These are phyloP conservation scores for Calypte anna DNA, from an alignment of 2,113 vertebrate species.

Conservation along the genomic window DNA sequence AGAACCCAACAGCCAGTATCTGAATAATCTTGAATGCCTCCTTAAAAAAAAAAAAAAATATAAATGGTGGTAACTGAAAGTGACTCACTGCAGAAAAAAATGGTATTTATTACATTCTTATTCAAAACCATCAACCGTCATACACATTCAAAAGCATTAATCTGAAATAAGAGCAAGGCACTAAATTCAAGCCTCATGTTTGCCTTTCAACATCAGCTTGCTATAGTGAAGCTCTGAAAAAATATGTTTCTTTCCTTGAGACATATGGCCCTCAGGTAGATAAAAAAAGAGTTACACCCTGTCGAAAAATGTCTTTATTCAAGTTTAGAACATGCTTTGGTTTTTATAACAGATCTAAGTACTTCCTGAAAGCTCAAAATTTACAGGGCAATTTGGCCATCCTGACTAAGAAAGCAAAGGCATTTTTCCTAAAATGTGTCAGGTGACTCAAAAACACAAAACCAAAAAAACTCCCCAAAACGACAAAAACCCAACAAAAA, in stretches of 20 bases:
- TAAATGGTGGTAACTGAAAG: background rate
- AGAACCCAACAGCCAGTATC: background rate
- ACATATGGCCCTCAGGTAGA: background rate
- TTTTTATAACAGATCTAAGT: background rate
- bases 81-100: constrained; percentile 11
- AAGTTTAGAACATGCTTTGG: background rate
- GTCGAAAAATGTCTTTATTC: background rate
- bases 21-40: background rate
- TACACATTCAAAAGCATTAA: background rate
- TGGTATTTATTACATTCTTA: constrained; percentile 5
- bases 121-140: background rate
- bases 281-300: background rate
- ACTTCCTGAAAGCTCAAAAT: background rate
- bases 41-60: background rate
- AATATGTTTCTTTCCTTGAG: background rate
- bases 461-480: no score
- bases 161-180: background rate
- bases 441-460: background rate
- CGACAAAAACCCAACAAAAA: no score
- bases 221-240: background rate
- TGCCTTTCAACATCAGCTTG: background rate
- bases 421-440: background rate
- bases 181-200: background rate
- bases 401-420: background rate
- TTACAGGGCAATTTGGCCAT: background rate